A percentile compares a stretch with the other conserved stretches of the same genome.
These are phyloP conservation scores for Platorchestia sp. DNA, from an alignment of 1,140 invertebrate genomes.

Conservation along the genomic window DNA sequence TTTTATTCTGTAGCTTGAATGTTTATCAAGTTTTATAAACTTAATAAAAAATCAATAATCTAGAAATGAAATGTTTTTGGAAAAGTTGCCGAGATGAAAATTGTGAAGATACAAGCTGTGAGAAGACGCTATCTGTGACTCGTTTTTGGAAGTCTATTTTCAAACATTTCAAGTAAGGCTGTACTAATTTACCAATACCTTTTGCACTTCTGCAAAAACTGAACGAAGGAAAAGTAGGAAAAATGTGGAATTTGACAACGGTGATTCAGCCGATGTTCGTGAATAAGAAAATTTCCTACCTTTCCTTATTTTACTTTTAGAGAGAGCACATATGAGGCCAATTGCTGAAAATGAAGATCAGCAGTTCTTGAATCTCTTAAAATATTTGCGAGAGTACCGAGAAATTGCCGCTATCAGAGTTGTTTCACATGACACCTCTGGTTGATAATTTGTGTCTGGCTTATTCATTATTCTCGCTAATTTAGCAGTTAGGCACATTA, in stretches of 20 bases:
- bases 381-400: not conserved
- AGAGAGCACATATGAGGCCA: not conserved
- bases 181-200: not conserved
- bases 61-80: not conserved
- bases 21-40: not conserved
- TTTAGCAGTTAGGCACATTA: not conserved
- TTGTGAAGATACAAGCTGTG: not conserved
- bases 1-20: not conserved
- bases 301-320: not conserved
- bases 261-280: no score
- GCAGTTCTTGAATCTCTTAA: not conserved
- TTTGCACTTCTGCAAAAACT: not conserved
- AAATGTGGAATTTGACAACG: not conserved
- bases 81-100: not conserved
- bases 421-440: not conserved
- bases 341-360: not conserved
- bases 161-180: not conserved
- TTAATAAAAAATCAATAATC: not conserved
- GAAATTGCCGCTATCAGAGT: not conserved
- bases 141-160: not conserved
- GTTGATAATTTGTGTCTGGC: not conserved
- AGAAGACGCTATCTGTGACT: not conserved
- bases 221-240: not conserved
- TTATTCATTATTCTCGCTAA: not conserved
- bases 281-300: not conserved